Base-by-base conservation (phyloP, 2,113 vertebrate species). In the Scolopax mira region DNA sequence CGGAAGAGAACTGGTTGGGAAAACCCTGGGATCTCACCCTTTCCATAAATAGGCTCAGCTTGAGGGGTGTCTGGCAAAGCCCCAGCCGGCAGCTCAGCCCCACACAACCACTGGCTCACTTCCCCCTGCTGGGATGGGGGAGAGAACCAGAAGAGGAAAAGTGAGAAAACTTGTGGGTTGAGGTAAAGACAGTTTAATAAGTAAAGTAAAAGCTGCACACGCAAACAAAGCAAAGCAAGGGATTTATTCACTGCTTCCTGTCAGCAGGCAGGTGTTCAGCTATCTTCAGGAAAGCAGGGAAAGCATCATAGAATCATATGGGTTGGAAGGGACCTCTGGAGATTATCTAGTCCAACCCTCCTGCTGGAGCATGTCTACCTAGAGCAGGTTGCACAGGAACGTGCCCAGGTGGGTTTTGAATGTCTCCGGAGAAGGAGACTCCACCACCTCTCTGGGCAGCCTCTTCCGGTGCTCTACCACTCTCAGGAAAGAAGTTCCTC, bases 31-130 rank as follows among this genome's bases (percentile, higher is more conserved):
- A 4, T 39, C 9, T 15, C 33, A 3, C 33, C 51, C 24, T 30
- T 72, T 6, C 54, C 4, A 0, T 57, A 21, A 27, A 41, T 2
- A 6, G n/a, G 24, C 7, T 31, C 64, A 18, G 24, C 28, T 7
- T 12, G 31, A 42, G 11, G 57, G 10, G 33, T 13, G 11, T 61
- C 31, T 13, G 23, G 41, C 41, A 9, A 6, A 13, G 28, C 17
- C 25, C 37, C 61, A 62, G 61, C 25, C 4, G 8, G 61, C 37
- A 62, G 11, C 25, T 64, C 27, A 13, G 18, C 18, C 8, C 37
- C 18, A 19, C 27, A 13, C 39, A 19, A 37, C 61, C n/a, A 5
- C 13, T 35, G 3, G 9, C n/a, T 60, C 58, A 17, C 58, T 60
- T 35, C 22, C n/a, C n/a, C 14, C 58, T 10, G 31, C 14, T 60